phyloP scores from a whole-genome alignment of 2,113 vertebrate genomes.

The Rattus norvegicus region GRCr8 NC_086039.1:51263501-51264000 shows the following conservation, averaged over 20 bases:
- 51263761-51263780: neutral
- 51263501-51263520: no score
- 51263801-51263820: neutral
- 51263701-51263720: neutral
- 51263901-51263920: no score
- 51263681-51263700: neutral
- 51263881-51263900: neutral
- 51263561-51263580: neutral
- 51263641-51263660: neutral
- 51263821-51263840: neutral
- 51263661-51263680: neutral
- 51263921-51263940: no score
- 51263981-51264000: constrained; percentile 33
- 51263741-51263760: neutral
- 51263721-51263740: neutral
- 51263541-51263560: neutral
- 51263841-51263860: neutral
- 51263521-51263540: no score
- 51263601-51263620: neutral
- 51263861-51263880: neutral
- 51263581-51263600: neutral
- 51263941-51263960: neutral
- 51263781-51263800: neutral
- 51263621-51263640: neutral
- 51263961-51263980: neutral